A percentile compares a stretch with the other conserved stretches of the same genome.
Conservation (phyloP, 2,113 vertebrate species). For the Casuarius casuarius region DNA sequence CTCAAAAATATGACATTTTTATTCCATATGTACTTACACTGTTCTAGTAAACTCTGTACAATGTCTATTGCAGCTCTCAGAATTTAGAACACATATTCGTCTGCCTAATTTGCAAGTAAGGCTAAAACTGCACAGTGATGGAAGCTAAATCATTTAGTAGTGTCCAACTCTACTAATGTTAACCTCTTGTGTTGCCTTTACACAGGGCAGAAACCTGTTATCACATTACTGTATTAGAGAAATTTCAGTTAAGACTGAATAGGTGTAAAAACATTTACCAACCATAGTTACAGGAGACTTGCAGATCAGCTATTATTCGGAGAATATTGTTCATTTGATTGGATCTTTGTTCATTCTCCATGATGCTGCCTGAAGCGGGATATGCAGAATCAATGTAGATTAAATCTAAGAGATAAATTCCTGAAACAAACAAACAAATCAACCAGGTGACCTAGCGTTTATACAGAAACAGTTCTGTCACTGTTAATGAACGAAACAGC, state of each 20-base stretch:
- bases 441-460: not conserved
- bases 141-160: not conserved
- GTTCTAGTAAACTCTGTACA: not conserved
- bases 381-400: slow-evolving; percentile 97
- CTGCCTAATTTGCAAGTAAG: not conserved
- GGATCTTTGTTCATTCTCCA: slow-evolving; percentile 93
- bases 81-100: not conserved
- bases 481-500: not conserved
- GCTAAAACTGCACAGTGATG: not conserved
- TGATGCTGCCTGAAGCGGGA: slow-evolving; percentile 94
- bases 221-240: not conserved
- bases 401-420: slow-evolving; percentile 94
- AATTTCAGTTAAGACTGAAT: not conserved
- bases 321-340: slow-evolving; percentile 98
- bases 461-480: not conserved
- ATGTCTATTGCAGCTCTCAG: not conserved
- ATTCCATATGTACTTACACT: not conserved
- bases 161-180: not conserved
- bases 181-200: not conserved
- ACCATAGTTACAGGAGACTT: slow-evolving; percentile 95
- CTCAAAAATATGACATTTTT: not conserved
- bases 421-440: slow-evolving; percentile 73
- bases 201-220: not conserved
- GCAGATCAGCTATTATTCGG: slow-evolving; percentile 92
- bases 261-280: slow-evolving; percentile 39